A percentile compares a stretch with the other conserved stretches of the same genome.
phyloP scores from a whole-genome alignment of 1,140 invertebrate species.

The Anastrepha obliqua region DNA sequence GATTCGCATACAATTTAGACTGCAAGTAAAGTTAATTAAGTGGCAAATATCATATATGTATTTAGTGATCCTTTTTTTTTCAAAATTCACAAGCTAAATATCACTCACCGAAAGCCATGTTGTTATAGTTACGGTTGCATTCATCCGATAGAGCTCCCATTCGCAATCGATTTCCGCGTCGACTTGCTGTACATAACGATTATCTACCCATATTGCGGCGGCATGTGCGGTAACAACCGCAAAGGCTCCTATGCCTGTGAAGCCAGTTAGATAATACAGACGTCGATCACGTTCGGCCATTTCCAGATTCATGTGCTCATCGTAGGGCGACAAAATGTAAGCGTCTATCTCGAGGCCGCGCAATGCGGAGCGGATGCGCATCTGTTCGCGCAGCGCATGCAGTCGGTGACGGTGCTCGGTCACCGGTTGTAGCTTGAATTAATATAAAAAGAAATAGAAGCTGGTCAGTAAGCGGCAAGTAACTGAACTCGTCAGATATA shows the following conservation, averaged over 20 bases:
- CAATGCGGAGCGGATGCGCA: constrained; percentile 79
- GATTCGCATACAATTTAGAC: constrained; percentile 79
- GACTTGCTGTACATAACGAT: constrained; percentile 87
- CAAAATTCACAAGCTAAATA: not conserved
- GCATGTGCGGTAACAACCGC: constrained; percentile 85
- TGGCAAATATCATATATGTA: not conserved
- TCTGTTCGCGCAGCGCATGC: constrained; percentile 79
- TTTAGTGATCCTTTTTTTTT: not conserved
- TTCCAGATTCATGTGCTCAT: constrained; percentile 86
- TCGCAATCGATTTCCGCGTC: constrained; percentile 85
- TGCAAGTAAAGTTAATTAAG: constrained; percentile 63
- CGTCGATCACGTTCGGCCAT: constrained; percentile 85
- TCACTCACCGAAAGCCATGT: constrained; percentile 78
- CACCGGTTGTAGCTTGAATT: constrained; percentile 64
- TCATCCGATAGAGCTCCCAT: constrained; percentile 87
- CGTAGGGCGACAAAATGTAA: constrained; percentile 85
- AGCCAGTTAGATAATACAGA: constrained; percentile 89
- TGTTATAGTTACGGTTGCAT: constrained; percentile 78
- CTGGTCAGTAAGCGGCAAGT: no score
- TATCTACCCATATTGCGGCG: constrained; percentile 93
- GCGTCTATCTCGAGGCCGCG: constrained; percentile 82
- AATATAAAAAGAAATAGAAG: not conserved
- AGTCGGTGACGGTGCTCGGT: constrained; percentile 75
- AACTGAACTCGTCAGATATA: no score
- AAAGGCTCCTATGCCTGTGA: constrained; percentile 87